A percentile compares a stretch with the other conserved stretches of the same genome.
These are phyloP conservation scores for Fukomys damarensis DNA, from an alignment of 2,113 vertebrate genomes.

Conservation along the genomic window DNA sequence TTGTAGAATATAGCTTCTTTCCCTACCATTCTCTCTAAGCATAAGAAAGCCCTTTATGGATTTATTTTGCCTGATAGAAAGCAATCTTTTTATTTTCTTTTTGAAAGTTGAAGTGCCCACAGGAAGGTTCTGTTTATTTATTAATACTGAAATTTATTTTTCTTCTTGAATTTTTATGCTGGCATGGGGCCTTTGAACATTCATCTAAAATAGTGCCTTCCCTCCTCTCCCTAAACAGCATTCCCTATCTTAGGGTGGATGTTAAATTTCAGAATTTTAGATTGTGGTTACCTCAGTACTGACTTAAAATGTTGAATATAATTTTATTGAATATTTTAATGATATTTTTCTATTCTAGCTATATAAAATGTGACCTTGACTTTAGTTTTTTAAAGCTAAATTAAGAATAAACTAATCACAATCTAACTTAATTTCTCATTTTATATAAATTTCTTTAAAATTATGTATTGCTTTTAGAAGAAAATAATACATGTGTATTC, in stretches of 20 bases:
- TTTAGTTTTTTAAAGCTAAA: background rate
- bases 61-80: conserved; percentile 25
- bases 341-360: background rate
- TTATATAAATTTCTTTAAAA: background rate
- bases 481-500: background rate
- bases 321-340: background rate
- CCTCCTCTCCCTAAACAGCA: background rate
- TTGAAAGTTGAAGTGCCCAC: background rate
- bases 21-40: background rate
- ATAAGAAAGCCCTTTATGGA: background rate
- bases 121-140: conserved; percentile 25
- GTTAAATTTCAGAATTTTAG: background rate
- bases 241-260: background rate
- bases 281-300: background rate
- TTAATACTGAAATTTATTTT: conserved; percentile 45
- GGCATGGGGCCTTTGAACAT: background rate
- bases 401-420: background rate
- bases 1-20: background rate
- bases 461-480: background rate
- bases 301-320: background rate
- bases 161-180: conserved; percentile 34
- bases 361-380: background rate
- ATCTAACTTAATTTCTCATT: background rate
- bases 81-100: background rate
- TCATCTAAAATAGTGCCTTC: background rate